Percentiles rank a stretch among this genome's conserved stretches.
phyloP scores from a whole-genome alignment of 1,140 invertebrate genomes.

The Vanessa atalanta region DNA sequence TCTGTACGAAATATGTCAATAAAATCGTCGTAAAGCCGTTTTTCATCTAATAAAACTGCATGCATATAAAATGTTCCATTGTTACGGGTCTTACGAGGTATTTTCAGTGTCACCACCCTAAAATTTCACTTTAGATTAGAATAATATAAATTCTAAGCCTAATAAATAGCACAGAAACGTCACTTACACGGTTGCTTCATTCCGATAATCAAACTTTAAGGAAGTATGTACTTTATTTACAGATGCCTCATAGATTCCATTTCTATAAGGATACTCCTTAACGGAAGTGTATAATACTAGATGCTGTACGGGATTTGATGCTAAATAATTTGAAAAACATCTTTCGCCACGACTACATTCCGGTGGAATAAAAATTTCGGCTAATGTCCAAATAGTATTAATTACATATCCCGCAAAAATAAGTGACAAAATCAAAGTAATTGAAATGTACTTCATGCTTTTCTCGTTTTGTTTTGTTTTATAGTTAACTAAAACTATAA shows the following conservation, averaged over 20 bases:
- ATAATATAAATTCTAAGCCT: neutral
- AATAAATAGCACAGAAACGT: neutral
- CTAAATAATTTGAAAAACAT: conserved; percentile 83
- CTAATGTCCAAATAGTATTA: conserved; percentile 88
- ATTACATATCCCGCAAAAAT: conserved; percentile 86
- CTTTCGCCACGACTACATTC: conserved; percentile 82
- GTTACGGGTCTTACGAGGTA: conserved; percentile 86
- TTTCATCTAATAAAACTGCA: conserved; percentile 81
- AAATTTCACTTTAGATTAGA: conserved; percentile 47
- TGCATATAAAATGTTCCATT: conserved; percentile 90
- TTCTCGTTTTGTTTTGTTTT: conserved; percentile 1
- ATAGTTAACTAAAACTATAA: neutral
- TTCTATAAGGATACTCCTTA: conserved; percentile 71
- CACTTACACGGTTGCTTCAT: conserved; percentile 66
- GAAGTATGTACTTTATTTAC: conserved; percentile 71
- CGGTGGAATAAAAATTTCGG: conserved; percentile 86
- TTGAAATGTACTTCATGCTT: conserved; percentile 75
- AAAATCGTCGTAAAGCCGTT: conserved; percentile 78
- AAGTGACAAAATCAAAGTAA: conserved; percentile 82
- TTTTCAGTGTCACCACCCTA: conserved; percentile 83
- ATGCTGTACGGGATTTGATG: conserved; percentile 81
- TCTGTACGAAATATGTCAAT: conserved; percentile 80
- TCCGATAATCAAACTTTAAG: conserved; percentile 81
- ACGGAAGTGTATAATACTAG: conserved; percentile 83
- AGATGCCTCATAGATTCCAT: conserved; percentile 51